Base-by-base conservation (phyloP, 2,888 invertebrate genomes). In the Tigriopus californicus region DNA sequence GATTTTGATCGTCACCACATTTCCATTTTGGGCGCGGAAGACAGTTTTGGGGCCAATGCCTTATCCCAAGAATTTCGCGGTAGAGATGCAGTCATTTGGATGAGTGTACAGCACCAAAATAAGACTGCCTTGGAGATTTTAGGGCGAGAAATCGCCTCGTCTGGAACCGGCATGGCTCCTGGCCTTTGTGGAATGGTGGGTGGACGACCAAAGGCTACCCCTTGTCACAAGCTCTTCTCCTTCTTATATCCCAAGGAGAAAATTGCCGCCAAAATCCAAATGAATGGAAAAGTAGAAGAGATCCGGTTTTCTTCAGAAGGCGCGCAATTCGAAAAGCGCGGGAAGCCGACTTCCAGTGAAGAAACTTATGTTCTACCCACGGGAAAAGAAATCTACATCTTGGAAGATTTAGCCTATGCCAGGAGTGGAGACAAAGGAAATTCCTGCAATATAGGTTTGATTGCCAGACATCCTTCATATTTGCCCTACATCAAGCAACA, bases 341-440 rank as follows among this genome's bases (percentile, higher is more conserved):
- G 11, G 8, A n/a, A 49, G n/a, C 33, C 33, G 3, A 33, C 8
- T 8, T 3, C 33, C 3, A 33, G 33, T 5, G 33, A 33, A 33
- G 55, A 55, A n/a, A 33, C 20, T 52, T 52, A 11, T 1, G 25
- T 13, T 20, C 25, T 52, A 12, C 24, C 22, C 11, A 1, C 52
- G 11, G 54, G 57, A n/a, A 10, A 1, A 3, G n/a, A 46, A 15
- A 57, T 20, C 15, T 22, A 46, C 24, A n/a, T 18, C 42, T 60
- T 68, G 20, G 70, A 68, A 60, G 73, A 74, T 6, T 63, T 75
- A 52, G 74, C 74, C 2, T 73, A 67, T 62, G 71, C 74, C 1
- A 67, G 75, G 57, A 74, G 74, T 67, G 75, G 75, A 1, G 75
- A 75, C 64, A 75, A 75, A 65, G 75, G 74, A 18, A 70, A 75